A percentile compares a stretch with the other conserved stretches of the same genome.
Evolutionary conservation across 1,140 invertebrate species (phyloP).

Genomic region (Cherax quadricarinatus): DNA sequence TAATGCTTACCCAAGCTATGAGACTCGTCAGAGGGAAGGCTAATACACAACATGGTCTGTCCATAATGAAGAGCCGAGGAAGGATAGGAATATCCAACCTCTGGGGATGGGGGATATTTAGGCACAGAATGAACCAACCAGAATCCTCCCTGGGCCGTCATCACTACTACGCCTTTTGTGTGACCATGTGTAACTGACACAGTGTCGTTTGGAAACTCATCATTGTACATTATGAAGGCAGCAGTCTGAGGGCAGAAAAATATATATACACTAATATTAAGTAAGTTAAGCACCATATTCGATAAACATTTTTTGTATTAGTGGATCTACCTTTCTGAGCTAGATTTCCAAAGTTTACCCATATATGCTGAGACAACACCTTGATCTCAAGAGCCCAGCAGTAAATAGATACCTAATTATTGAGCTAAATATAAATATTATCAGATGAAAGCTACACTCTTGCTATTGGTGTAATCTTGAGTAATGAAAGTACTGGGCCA

Average conservation of each 20-base stretch:
- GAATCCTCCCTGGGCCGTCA: constrained; percentile 85
- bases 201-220: constrained; percentile 83
- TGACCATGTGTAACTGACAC: constrained; percentile 83
- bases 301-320: too few species aligned
- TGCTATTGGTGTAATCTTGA: too few species aligned
- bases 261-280: too few species aligned
- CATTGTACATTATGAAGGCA: constrained; percentile 87
- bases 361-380: too few species aligned
- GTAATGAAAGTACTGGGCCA: too few species aligned
- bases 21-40: constrained; percentile 81
- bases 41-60: constrained; percentile 92
- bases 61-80: constrained; percentile 85
- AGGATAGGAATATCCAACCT: constrained; percentile 85
- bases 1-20: constrained; percentile 82
- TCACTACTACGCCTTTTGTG: constrained; percentile 89
- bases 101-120: constrained; percentile 83
- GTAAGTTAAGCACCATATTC: too few species aligned
- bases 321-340: too few species aligned
- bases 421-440: too few species aligned
- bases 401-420: too few species aligned
- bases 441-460: too few species aligned
- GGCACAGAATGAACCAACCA: constrained; percentile 96
- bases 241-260: constrained; percentile 65
- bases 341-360: too few species aligned
- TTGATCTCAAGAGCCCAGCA: too few species aligned